A percentile compares a stretch with the other conserved stretches of the same genome.
Conservation (phyloP, 2,797 vertebrate species). For the Chiroxiphia lanceolata region DNA sequence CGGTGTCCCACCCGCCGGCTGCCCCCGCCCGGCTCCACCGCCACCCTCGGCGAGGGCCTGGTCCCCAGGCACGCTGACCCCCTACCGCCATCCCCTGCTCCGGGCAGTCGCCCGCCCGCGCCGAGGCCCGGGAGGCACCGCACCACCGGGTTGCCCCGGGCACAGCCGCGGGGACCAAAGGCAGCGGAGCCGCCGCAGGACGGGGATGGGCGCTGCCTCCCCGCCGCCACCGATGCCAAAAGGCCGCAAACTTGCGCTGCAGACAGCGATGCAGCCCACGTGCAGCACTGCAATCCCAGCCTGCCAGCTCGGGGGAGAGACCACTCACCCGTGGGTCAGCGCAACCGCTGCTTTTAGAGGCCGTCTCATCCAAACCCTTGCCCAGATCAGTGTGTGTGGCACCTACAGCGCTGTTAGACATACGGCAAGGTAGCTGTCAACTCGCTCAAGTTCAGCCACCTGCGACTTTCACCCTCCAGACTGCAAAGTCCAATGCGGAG, state of each 20-base stretch:
- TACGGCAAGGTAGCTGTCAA: fast-evolving
- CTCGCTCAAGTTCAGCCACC: not conserved
- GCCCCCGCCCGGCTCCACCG: not conserved
- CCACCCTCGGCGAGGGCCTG: not conserved
- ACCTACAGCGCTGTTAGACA: not conserved
- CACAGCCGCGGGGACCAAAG: not conserved
- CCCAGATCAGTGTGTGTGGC: not conserved
- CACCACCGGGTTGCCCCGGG: not conserved
- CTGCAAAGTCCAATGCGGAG: not conserved
- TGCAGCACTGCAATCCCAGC: not conserved
- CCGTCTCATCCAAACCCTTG: fast-evolving
- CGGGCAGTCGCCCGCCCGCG: fast-evolving
- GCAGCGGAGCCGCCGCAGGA: not conserved
- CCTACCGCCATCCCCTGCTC: fast-evolving
- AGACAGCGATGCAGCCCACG: not conserved
- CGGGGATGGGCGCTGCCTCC: not conserved
- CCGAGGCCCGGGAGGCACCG: not conserved
- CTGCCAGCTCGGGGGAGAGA: not conserved
- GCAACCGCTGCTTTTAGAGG: not conserved
- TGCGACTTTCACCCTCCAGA: not conserved
- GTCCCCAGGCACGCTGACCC: not conserved
- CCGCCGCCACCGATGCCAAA: not conserved
- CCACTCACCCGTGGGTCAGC: not conserved
- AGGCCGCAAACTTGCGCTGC: not conserved
- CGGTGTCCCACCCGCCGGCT: not conserved